Percentiles rank a stretch among this genome's conserved stretches.
phyloP scores from a whole-genome alignment of 2,888 invertebrate genomes.

The Rotaria sp. region DNA sequence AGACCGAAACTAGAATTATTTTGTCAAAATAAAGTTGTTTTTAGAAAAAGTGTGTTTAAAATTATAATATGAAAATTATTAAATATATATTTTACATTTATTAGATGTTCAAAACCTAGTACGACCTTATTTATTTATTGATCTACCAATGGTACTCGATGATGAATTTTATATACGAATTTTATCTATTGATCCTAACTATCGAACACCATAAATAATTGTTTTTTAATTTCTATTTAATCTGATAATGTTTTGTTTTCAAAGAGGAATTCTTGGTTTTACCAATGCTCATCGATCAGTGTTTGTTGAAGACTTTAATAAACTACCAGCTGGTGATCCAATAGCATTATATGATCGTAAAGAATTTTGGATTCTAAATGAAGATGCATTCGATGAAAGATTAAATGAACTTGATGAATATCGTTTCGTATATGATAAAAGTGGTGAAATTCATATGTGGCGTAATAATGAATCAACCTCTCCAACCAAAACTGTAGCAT shows the following conservation, averaged over 20 bases:
- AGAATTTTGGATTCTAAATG: constrained; percentile 1
- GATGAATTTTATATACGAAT: background rate
- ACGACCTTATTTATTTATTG: background rate
- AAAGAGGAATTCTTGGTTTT: background rate
- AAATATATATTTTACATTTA: background rate
- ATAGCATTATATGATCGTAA: background rate
- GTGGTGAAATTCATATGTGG: background rate
- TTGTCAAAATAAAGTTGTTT: background rate
- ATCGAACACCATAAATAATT: background rate
- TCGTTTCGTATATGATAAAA: background rate
- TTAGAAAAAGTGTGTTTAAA: background rate
- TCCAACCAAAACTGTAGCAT: background rate
- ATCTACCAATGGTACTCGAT: background rate
- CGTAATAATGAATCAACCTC: background rate
- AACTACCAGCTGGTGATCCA: background rate
- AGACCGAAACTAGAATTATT: background rate
- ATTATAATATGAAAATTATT: no score
- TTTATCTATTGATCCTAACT: background rate
- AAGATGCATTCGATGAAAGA: background rate
- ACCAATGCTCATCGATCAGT: background rate
- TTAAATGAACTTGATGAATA: background rate
- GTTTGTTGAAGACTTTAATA: background rate
- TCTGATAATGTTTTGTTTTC: background rate
- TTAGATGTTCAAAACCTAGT: background rate
- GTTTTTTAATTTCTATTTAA: background rate